Evolutionary conservation across 2,888 invertebrate genomes (phyloP), one percentile per base, ranked within the genome.

Genomic region (Temnothorax rugatulus): DNA sequence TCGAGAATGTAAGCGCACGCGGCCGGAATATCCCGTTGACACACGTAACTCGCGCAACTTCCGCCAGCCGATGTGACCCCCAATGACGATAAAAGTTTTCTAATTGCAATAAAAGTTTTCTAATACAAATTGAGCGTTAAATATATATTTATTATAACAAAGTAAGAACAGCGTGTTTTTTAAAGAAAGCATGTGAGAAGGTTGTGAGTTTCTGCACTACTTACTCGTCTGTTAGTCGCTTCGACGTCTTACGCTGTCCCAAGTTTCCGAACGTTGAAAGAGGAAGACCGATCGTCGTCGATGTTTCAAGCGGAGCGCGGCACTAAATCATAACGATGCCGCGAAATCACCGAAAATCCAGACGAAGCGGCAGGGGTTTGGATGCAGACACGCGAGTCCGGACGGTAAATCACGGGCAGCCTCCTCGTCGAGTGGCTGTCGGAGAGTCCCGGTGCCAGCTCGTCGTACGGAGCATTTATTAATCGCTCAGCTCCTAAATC

Each of bases 401-500:
- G 86, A 89, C 90, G 82, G 90, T 90, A 90, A 90, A 90, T 90
- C 90, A 90, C 86, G 88, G 85, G 47, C 83, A 90, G 87, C 83
- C 87, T 89, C 83, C 87, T 89, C 91, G 90, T 90, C 91, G 90
- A 90, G 91, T 90, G 89, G 89, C 91, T 90, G 90, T 90, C 90
- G 90, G 90, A 88, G 90, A 89, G 90, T 88, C 90, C 88, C 77
- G 90, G 84, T 84, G 88, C 85, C 84, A 82, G 86, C 87, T 90
- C 88, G 88, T 89, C 90, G 84, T 90, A 91, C 89, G 90, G 85
- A 89, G 91, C 92, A 93, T 93, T 94, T 93, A 93, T 94, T 93
- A 94, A 94, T 94, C 94, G 93, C 92, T 92, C 92, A 91, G 92
- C 92, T 94, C 92, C 93, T 91, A 93, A 94, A 94, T 93, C 94